Base-by-base conservation (phyloP, 2,113 vertebrate species). In the Saccopteryx leptura region DNA sequence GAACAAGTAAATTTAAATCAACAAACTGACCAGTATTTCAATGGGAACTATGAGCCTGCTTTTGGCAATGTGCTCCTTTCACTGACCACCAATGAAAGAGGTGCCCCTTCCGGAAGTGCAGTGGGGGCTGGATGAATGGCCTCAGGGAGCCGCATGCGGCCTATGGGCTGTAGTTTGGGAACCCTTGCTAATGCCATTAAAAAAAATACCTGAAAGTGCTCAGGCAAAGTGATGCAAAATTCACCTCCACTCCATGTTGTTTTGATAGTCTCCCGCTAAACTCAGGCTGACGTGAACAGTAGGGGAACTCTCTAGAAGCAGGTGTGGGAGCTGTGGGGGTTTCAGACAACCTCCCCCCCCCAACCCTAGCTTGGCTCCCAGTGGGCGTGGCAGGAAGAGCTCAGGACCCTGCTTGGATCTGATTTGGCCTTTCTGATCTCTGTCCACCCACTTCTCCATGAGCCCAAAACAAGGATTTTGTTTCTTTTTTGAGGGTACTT, bases 331-430 rank as follows among this genome's bases (percentile, higher is more conserved):
- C 74, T 33, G 54, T 18, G 4, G 81, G 52, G n/a, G 48, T 28
- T 48, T 19, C 33, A 1, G 82, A 63, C 2, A 21, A 26, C 26
- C 54, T 23, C 19, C n/a, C 28, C 52, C 58, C 60, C 15, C 13
- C 0, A 4, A 19, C 5, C 11, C 0, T 14, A 24, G 23, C 65
- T 26, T 33, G 48, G 15, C 65, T 56, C 19, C 56, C 4, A 14
- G 0, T 0, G 28, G 58, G 4, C 0, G 0, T 9, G 63, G 91
- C 66, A 24, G 31, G 28, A 50, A 9, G 68, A 9, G 61, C 18
- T 58, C 31, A 2, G 39, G 23, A 39, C 52, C 33, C 46, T 0
- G 19, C 75, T 46, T 33, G 21, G 68, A 23, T 46, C 75, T 19
- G 18, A 68, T 28, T 46, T 68, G 74, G 39, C 39, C 63, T 61